These are phyloP conservation scores for Amiota mariae DNA, from an alignment of 2,888 invertebrate species.

Conservation along the genomic window DNA sequence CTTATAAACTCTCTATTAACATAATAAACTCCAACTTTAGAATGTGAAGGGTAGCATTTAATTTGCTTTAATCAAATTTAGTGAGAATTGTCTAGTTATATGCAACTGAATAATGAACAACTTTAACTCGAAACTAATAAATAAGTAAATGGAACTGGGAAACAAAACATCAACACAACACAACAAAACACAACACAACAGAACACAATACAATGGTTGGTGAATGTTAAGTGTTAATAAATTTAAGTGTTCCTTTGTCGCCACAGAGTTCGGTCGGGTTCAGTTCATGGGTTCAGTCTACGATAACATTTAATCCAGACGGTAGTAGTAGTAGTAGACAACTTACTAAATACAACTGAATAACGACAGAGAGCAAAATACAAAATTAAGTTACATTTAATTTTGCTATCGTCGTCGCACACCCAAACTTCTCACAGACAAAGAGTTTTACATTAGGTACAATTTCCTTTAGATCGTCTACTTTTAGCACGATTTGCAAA, in stretches of 20 bases:
- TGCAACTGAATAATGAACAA: neutral
- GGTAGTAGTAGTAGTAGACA: too few relatives aligned
- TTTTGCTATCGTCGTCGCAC: neutral
- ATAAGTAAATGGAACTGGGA: neutral
- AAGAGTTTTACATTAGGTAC: too few relatives aligned
- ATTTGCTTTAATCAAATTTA: too few relatives aligned
- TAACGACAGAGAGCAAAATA: neutral
- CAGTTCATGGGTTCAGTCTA: too few relatives aligned
- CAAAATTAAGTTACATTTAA: constrained; percentile 15
- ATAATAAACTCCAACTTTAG: too few relatives aligned
- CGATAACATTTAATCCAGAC: too few relatives aligned
- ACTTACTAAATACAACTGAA: neutral
- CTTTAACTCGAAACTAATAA: neutral
- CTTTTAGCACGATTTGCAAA: constrained; percentile 14
- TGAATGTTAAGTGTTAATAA: constrained; percentile 6
- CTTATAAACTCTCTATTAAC: too few relatives aligned
- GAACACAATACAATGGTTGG: too few relatives aligned
- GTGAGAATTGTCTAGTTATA: too few relatives aligned
- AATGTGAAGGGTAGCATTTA: neutral
- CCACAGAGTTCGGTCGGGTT: neutral
- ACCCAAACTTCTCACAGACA: too few relatives aligned
- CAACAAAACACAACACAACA: neutral
- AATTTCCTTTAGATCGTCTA: neutral
- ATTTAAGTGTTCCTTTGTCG: constrained; percentile 8
- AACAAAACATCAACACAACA: neutral